Evolutionary conservation across 2,888 invertebrate genomes (phyloP).

Genomic region (Copidosoma aretas): DNA sequence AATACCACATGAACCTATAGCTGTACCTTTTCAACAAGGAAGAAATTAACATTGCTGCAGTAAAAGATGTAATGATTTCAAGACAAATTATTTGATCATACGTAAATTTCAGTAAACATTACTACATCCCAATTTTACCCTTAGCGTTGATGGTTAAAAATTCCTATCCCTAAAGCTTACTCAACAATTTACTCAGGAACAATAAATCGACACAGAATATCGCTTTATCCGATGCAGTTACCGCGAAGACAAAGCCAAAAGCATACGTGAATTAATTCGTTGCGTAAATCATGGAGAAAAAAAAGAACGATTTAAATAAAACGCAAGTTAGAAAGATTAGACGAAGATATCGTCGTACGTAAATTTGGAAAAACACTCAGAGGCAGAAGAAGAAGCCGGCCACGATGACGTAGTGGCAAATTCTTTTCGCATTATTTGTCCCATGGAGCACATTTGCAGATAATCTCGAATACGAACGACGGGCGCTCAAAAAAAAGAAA

Average conservation of each 20-base stretch:
- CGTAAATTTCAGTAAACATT: too few relatives aligned
- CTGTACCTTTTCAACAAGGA: too few relatives aligned
- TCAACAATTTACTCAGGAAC: not conserved
- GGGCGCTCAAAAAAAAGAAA: conserved; percentile 4
- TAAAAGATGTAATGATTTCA: too few relatives aligned
- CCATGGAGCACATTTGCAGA: conserved; percentile 30
- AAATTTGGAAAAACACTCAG: conserved; percentile 16
- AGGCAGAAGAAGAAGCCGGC: not conserved
- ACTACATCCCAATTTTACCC: too few relatives aligned
- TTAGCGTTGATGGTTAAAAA: too few relatives aligned
- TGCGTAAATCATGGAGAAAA: not conserved
- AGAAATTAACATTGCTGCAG: too few relatives aligned
- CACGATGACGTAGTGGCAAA: conserved; percentile 10
- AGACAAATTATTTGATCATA: too few relatives aligned
- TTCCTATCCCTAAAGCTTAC: not conserved
- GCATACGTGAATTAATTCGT: not conserved
- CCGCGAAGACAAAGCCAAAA: not conserved
- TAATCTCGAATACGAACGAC: conserved; percentile 18
- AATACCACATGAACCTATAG: too few relatives aligned
- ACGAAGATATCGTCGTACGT: conserved; percentile 21
- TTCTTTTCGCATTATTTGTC: conserved; percentile 28
- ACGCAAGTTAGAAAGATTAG: conserved; percentile 22
- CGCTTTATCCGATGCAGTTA: not conserved
- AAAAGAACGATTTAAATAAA: conserved; percentile 13
- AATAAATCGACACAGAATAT: not conserved